These are phyloP conservation scores for Apus apus DNA, from an alignment of 2,113 vertebrate species.

Conservation along the genomic window DNA sequence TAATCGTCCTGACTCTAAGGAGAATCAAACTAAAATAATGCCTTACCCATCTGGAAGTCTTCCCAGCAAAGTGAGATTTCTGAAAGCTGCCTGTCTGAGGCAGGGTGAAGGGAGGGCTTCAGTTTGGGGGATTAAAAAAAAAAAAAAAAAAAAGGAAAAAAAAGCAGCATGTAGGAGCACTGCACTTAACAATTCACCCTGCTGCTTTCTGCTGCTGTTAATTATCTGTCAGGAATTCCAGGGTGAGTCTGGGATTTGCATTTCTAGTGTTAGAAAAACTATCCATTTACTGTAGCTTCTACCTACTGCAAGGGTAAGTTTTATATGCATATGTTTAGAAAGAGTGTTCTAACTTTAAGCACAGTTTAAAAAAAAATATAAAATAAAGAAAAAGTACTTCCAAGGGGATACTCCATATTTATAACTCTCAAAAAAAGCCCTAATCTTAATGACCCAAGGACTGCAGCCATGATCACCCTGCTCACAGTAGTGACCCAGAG, in stretches of 20 bases:
- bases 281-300: not conserved
- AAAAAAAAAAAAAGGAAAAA: not conserved
- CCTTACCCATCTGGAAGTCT: not conserved
- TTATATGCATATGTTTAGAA: not conserved
- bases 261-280: not conserved
- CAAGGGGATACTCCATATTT: not conserved
- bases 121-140: not conserved
- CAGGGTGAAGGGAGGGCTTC: not conserved
- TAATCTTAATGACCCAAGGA: not conserved
- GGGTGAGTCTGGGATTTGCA: not conserved
- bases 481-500: not conserved
- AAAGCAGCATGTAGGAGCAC: not conserved
- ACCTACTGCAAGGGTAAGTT: not conserved
- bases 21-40: not conserved
- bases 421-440: not conserved
- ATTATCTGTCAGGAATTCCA: not conserved
- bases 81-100: not conserved
- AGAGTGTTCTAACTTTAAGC: not conserved
- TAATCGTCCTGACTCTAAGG: not conserved
- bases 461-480: not conserved
- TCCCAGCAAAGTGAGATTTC: not conserved
- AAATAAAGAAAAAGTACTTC: not conserved
- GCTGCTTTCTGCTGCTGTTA: not conserved
- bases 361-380: not conserved
- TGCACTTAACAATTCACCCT: not conserved